These are phyloP conservation scores for Galerucella pusilla DNA, from an alignment of 2,888 invertebrate species.

Conservation along the genomic window DNA sequence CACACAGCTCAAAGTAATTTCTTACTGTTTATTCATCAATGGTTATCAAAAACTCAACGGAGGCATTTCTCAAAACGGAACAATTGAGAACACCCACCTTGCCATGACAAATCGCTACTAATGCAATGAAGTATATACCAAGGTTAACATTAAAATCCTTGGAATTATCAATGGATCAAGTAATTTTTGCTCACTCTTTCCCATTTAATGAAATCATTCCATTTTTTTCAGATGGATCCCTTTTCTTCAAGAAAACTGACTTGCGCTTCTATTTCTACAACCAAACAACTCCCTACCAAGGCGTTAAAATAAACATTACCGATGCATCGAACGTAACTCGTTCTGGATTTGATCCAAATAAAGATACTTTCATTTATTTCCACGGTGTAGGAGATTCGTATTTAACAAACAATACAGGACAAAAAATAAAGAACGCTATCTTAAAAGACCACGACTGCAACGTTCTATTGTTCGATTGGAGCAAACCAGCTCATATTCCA, in stretches of 20 bases:
- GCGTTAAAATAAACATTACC: constrained; percentile 7
- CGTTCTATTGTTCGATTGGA: constrained; percentile 59
- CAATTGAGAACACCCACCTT: no score
- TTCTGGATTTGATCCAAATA: constrained; percentile 47
- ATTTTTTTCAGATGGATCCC: background rate
- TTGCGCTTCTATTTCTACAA: background rate
- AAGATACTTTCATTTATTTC: constrained; percentile 54
- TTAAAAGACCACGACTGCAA: constrained; percentile 52
- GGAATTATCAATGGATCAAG: no score
- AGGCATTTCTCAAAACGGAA: no score
- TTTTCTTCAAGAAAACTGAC: background rate
- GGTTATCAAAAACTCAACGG: no score
- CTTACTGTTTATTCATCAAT: no score
- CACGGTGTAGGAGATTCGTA: constrained; percentile 57
- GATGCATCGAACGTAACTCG: constrained; percentile 12
- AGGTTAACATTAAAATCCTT: no score
- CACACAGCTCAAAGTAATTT: no score
- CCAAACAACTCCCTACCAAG: background rate
- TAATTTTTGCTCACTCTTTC: no score
- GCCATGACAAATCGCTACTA: no score
- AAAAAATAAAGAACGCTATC: constrained; percentile 50
- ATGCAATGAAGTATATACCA: no score
- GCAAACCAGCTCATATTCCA: constrained; percentile 20
- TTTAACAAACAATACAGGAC: constrained; percentile 47
- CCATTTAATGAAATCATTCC: no score